A percentile compares a stretch with the other conserved stretches of the same genome.
Conservation (phyloP, 2,113 vertebrate genomes). For the Heteronetta atricapilla region DNA sequence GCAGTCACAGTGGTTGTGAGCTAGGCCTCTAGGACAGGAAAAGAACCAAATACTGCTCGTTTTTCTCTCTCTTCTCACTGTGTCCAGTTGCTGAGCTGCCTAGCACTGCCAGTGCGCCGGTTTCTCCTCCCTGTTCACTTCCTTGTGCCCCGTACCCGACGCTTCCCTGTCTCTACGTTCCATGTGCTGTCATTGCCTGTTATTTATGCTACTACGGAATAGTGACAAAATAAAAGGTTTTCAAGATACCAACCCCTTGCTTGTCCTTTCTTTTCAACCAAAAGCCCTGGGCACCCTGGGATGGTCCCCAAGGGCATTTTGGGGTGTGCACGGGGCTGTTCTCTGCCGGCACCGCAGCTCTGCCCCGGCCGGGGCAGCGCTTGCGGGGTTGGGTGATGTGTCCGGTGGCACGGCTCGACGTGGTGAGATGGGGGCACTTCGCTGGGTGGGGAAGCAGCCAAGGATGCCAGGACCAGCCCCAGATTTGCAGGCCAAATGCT, state of each 20-base stretch:
- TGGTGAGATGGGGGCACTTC: not conserved
- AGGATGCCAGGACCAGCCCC: not conserved
- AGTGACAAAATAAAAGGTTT: slow-evolving; percentile 78
- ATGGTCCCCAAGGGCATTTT: not conserved
- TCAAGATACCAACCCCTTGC: slow-evolving; percentile 24
- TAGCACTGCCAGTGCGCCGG: accelerated
- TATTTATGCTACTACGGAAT: slow-evolving; percentile 78
- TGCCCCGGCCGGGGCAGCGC: too few species aligned
- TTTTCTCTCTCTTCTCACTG: not conserved
- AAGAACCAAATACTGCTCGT: accelerated
- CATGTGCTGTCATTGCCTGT: slow-evolving; percentile 57
- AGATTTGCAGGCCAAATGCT: too few species aligned
- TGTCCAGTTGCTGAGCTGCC: not conserved
- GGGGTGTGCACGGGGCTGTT: accelerated
- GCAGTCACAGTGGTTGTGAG: not conserved
- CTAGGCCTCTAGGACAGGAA: not conserved
- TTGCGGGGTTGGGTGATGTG: accelerated
- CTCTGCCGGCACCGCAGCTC: not conserved
- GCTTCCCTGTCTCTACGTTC: not conserved
- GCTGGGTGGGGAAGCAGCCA: not conserved
- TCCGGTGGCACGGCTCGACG: not conserved
- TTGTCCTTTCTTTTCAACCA: not conserved
- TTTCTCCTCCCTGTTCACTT: not conserved
- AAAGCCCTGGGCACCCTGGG: not conserved
- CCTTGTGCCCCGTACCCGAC: not conserved